Evolutionary conservation across 2,888 invertebrate genomes (phyloP).

Genomic region (Glyphotaelius pellucidus): DNA sequence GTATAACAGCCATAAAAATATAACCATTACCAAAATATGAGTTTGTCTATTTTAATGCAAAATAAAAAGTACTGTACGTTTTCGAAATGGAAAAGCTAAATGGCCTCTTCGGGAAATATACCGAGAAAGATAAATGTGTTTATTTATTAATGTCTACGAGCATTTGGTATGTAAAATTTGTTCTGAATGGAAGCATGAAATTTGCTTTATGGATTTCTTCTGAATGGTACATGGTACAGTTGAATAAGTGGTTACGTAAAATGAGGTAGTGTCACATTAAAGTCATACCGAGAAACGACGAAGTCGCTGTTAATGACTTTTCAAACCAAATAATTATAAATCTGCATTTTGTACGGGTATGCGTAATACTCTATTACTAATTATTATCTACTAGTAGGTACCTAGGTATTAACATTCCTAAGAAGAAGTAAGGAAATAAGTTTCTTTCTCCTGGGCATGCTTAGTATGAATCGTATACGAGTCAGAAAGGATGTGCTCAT

Average conservation of each 20-base stretch:
- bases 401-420: too few relatives aligned
- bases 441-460: too few relatives aligned
- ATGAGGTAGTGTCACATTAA: not conserved
- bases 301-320: not conserved
- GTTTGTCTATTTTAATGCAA: not conserved
- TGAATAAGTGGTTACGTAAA: not conserved
- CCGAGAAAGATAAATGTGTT: constrained; percentile 11
- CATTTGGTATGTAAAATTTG: not conserved
- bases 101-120: not conserved
- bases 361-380: too few relatives aligned
- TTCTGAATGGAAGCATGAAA: not conserved
- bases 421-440: too few relatives aligned
- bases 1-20: not conserved
- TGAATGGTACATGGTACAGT: not conserved
- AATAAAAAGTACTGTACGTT: not conserved
- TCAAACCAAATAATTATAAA: not conserved
- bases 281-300: not conserved
- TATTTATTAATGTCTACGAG: not conserved
- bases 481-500: too few relatives aligned
- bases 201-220: not conserved
- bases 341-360: too few relatives aligned
- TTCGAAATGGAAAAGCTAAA: not conserved
- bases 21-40: not conserved
- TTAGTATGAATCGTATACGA: too few relatives aligned
- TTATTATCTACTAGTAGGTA: too few relatives aligned